These are phyloP conservation scores for Cyprinodon brontotheroides DNA, from an alignment of 2,113 vertebrate species.

Conservation along the genomic window DNA sequence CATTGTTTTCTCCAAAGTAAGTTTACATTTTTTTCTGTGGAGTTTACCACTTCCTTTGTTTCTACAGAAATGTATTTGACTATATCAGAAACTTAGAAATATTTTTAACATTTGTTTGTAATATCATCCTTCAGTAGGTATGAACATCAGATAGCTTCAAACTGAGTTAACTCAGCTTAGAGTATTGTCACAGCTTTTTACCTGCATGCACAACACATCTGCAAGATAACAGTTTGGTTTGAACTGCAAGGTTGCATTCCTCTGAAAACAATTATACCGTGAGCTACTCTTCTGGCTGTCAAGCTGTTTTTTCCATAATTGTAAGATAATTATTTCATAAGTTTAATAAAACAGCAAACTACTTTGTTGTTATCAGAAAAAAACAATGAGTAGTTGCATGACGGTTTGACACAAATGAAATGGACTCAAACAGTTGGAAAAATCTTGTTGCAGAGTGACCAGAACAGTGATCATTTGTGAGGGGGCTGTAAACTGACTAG, in stretches of 20 bases:
- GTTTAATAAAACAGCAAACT: neutral
- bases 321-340: conserved; percentile 3
- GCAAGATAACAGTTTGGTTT: neutral
- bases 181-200: neutral
- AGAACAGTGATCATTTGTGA: neutral
- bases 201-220: neutral
- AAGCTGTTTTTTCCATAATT: neutral
- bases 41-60: neutral
- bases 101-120: neutral
- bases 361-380: neutral
- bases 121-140: neutral
- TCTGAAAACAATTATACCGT: neutral
- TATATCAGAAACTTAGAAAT: neutral
- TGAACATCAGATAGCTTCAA: neutral
- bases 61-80: neutral
- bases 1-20: no score
- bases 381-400: neutral
- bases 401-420: conserved; percentile 5
- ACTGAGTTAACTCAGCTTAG: no score
- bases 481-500: neutral
- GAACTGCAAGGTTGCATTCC: neutral
- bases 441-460: neutral
- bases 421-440: neutral
- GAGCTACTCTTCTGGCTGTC: conserved; percentile 4
- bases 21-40: no score